Evolutionary conservation across 23 tunicate species (phyloP), one percentile per base, ranked within the genome.

Genomic region (Ascidia mentula): DNA sequence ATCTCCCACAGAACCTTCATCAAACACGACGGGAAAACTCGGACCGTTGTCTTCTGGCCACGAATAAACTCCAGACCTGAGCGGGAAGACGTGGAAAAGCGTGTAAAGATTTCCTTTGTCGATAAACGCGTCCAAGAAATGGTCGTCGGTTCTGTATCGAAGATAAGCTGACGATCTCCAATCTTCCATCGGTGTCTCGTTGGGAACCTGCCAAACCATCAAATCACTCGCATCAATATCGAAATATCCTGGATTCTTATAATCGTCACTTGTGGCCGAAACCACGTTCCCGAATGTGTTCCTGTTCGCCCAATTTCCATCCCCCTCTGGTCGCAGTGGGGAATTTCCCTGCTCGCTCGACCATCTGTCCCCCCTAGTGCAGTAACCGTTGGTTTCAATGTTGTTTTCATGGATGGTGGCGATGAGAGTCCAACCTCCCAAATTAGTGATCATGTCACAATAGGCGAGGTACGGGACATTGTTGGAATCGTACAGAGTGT

Each of bases 161-260:
- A 72, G 80, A 46, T 86, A 79, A 34, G 90, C 46, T 3, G 84
- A 32, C 31, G 72, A 32, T 36, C 40, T 79, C 53, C 30, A 86
- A 26, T 72, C 35, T 4, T 37, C 35, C 15, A 87, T 60, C 18
- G 88, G 89, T 22, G 88, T 82, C 34, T 93, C 82, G 45, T 93
- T 93, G 3, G 92, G 92, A 42, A 93, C 98, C 46, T 93, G 93
- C 98, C 98, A 93, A 9, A 93, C 60, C 98, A 93, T 93, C 2
- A 93, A 79, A 80, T 93, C 89, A 6, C 83, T 32, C 0, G 89
- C 89, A 12, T 76, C 60, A 6, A 90, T 42, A 36, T 90, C 81
- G 37, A 84, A 84, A 59, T 84, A 90, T 69, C 84, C 97, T 32
- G 77, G 42, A 45, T 73, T 82, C 72, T 91, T 91, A 76, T 91